Base-by-base conservation (phyloP, 2,888 invertebrate genomes). In the Dolomedes plantarius region DNA sequence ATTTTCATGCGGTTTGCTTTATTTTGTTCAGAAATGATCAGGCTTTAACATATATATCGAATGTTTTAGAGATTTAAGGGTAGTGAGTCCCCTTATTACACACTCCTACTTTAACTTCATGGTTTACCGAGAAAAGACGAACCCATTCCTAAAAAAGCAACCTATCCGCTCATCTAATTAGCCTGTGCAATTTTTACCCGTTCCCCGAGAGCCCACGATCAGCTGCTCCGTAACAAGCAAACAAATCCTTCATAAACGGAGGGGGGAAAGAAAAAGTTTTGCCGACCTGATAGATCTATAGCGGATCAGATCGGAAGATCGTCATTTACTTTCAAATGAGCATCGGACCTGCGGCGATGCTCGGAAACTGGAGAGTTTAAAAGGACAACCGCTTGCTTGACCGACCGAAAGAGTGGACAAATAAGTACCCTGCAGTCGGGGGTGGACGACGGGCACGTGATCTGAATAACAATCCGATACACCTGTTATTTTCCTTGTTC, bases 371-470 rank as follows among this genome's bases (percentile, higher is more conserved):
- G 36, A 39, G 62, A 77, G 77, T 83, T 77, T 72, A 72, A 83
- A 72, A 83, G 83, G 77, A 77, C 83, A 73, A 67, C 67, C 31
- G 39, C 50, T 23, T 67, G 73, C 72, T 83, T 83, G 83, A 83
- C 83, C 83, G 83, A 56, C 32, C 31, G 36, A 77, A 72, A 83
- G 77, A 77, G 67, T 83, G 83, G 83, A 83, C 83, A 80, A 67
- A 79, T 72, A 72, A 19, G 46, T 46, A 9, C 23, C 1, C 56
- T 19, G 11, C 23, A 65, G 76, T 72, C 67, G 83, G 73, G 83
- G 83, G 83, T 77, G 83, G 74, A 75, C 75, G 82, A 82, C 36
- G 64, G 16, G 32, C n/a, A 83, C 83, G 83, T 83, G 83, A 83
- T 71, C 31, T 36, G 77, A 71, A 62, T 83, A 6, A 28, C 11